Percentiles rank a stretch among this genome's conserved stretches.
Conservation (phyloP, 2,888 invertebrate genomes). For the Thymelicus sylvestris region DNA sequence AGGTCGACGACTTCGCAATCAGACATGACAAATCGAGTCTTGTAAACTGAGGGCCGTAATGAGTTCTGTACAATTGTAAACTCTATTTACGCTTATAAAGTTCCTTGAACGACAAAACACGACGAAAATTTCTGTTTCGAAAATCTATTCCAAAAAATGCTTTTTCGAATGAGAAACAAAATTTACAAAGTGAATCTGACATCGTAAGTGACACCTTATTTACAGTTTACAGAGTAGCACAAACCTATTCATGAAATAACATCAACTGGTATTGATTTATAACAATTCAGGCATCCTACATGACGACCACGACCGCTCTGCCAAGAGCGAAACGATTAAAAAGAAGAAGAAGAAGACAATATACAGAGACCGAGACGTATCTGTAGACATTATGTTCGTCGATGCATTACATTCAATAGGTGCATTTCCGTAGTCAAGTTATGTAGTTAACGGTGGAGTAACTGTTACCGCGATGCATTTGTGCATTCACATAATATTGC, state of each 20-base stretch:
- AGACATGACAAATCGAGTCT: slow-evolving; percentile 4
- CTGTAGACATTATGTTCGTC: slow-evolving; percentile 18
- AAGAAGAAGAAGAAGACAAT: neutral
- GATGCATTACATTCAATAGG: slow-evolving; percentile 31
- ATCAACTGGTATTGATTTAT: too few species aligned
- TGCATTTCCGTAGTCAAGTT: slow-evolving; percentile 32
- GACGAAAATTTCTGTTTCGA: too few species aligned
- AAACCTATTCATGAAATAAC: too few species aligned
- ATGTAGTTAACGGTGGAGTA: slow-evolving; percentile 33
- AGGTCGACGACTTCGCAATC: slow-evolving; percentile 14
- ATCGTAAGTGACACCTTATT: too few species aligned
- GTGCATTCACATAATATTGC: slow-evolving; percentile 31
- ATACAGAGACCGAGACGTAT: slow-evolving; percentile 9
- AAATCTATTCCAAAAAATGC: too few species aligned
- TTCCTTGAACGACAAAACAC: too few species aligned
- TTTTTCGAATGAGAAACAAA: too few species aligned
- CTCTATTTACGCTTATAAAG: neutral
- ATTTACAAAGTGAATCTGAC: too few species aligned
- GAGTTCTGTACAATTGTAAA: neutral
- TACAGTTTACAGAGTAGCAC: too few species aligned
- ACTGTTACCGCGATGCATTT: slow-evolving; percentile 26
- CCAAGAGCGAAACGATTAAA: too few species aligned
- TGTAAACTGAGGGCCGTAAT: neutral
- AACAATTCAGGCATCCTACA: too few species aligned
- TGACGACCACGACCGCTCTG: too few species aligned